Base-by-base conservation (phyloP, 2,797 vertebrate genomes). In the Lemur catta region DNA sequence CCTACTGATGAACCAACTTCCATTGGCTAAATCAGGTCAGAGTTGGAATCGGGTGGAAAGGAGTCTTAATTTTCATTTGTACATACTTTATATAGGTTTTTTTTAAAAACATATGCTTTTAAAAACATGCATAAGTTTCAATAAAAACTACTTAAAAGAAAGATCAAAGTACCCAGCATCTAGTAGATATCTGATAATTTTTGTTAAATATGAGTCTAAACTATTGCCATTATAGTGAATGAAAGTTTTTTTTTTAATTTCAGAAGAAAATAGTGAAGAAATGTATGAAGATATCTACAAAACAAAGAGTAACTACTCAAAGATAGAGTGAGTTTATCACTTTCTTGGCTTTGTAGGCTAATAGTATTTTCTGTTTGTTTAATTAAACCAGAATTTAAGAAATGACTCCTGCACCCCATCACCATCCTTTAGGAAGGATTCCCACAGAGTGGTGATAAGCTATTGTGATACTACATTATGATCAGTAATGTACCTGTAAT, bases 281-380 rank as follows among this genome's bases (percentile, higher is more conserved):
- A 95, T 93, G 0, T 98, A 99, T 79, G 98, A 99, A 81, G 98
- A 98, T 94, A 91, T 98, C 94, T 97, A 97, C 72, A 97, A n/a
- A 96, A 93, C 90, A 89, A 96, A 93, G 59, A 97, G 94, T 79
- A 96, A 91, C 92, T 79, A 88, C 90, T 35, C 87, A 84, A 98
- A 98, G 86, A 35, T 0, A 2, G 97, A 97, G 98, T 98, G 97
- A 98, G 98, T 98, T 93, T 79, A 71, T 75, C 92, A 85, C 81
- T 93, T 86, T 87, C 14, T 91, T 86, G n/a, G 13, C 75, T 67
- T 80, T 85, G 75, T 69, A 78, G n/a, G 22, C 26, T 89, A 28
- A 86, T 41, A 24, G 4, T 75, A 67, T 65, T 84, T 94, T 35
- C 38, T 67, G 13, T 92, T 84, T 43, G 35, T 82, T 7, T 87